Percentiles rank a stretch among this genome's conserved stretches.
Evolutionary conservation across 2,113 vertebrate species (phyloP).

Genomic region (Falco punctatus): DNA sequence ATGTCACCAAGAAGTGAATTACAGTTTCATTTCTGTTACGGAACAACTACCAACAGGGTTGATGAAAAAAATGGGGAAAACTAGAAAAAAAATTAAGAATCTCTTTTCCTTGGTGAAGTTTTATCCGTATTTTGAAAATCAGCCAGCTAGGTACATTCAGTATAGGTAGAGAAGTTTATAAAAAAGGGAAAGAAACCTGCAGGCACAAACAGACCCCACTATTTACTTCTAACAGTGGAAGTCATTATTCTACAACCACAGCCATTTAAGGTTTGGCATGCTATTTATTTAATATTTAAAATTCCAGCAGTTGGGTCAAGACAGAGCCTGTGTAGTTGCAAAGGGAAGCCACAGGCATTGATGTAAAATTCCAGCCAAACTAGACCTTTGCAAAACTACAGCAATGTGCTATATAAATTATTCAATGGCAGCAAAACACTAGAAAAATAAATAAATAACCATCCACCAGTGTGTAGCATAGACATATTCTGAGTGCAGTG

Average conservation of each 20-base stretch:
- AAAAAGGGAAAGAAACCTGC: background rate
- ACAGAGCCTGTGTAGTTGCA: background rate
- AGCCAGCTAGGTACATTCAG: background rate
- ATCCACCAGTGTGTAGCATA: background rate
- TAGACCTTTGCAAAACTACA: background rate
- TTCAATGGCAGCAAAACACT: background rate
- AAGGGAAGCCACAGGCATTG: background rate
- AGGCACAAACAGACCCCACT: background rate
- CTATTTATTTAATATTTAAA: background rate
- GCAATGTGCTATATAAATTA: background rate
- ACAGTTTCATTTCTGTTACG: background rate
- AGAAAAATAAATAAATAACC: background rate
- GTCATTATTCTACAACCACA: background rate
- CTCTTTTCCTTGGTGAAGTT: background rate
- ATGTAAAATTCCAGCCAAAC: background rate
- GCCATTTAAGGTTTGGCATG: background rate
- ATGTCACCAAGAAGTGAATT: background rate
- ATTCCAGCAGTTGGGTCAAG: background rate
- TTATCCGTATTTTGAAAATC: background rate
- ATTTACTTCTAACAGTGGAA: background rate
- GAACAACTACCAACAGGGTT: background rate
- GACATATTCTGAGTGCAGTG: background rate
- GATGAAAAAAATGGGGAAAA: background rate
- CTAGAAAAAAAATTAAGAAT: background rate
- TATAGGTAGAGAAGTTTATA: background rate